Percentiles rank a stretch among this genome's conserved stretches.
phyloP scores from a whole-genome alignment of 2,113 vertebrate genomes.

The Vanacampus margaritifer region DNA sequence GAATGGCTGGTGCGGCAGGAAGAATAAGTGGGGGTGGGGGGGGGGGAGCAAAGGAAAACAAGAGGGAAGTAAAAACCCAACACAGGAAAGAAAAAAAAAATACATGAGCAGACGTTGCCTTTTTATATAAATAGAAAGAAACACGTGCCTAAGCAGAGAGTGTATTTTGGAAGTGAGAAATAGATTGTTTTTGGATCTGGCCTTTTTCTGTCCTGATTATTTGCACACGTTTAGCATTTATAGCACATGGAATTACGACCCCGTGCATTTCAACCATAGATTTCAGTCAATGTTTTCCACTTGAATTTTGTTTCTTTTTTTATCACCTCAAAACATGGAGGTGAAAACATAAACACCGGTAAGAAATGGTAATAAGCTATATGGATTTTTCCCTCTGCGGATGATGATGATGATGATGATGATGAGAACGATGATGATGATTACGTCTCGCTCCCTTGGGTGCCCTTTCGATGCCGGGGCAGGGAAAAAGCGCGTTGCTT shows the following conservation, averaged over 20 bases:
- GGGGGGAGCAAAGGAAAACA: conserved; percentile 25
- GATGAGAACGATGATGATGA: conserved; percentile 17
- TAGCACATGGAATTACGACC: not conserved
- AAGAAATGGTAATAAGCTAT: conserved; percentile 21
- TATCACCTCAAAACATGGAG: not conserved
- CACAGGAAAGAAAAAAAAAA: conserved; percentile 31
- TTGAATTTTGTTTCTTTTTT: not conserved
- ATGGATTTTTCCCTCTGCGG: conserved; percentile 12
- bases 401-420: conserved; percentile 22
- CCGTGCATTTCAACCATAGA: not conserved
- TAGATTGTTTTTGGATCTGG: conserved; percentile 2
- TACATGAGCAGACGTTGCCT: conserved; percentile 18
- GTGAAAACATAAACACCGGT: conserved; percentile 3
- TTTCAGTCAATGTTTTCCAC: not conserved
- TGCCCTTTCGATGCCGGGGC: conserved; percentile 18
- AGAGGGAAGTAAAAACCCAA: conserved; percentile 34
- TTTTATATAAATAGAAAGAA: conserved; percentile 22
- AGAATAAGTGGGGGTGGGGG: conserved; percentile 23
- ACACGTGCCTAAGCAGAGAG: conserved; percentile 8
- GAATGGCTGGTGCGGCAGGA: conserved; percentile 42
- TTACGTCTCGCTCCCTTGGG: conserved; percentile 32
- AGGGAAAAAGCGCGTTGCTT: conserved; percentile 33
- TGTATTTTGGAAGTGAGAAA: conserved; percentile 15
- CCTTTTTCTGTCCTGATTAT: conserved; percentile 2
- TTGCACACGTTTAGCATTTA: conserved; percentile 12